Conservation (phyloP, 2,113 vertebrate species). For the Sterna hirundo region DNA sequence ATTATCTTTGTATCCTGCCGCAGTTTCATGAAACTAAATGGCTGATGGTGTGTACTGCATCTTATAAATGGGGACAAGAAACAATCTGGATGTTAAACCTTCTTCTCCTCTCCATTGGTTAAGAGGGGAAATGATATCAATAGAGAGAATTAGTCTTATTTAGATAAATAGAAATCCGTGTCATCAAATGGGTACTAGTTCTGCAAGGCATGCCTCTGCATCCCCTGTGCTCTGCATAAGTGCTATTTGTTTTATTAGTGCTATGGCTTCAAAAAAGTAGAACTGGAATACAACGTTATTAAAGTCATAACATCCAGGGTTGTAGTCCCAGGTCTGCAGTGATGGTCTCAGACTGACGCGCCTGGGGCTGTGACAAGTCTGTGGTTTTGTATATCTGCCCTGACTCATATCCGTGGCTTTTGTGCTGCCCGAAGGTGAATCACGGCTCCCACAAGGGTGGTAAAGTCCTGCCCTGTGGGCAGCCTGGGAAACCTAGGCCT, state of each 20-base stretch:
- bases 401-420: background rate
- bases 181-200: background rate
- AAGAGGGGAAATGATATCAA: background rate
- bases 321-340: background rate
- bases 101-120: rapidly evolving
- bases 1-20: background rate
- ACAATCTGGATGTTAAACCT: background rate
- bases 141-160: background rate
- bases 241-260: background rate
- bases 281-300: rapidly evolving
- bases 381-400: background rate
- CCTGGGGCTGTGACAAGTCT: background rate
- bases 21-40: background rate
- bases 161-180: background rate
- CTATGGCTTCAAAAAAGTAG: background rate
- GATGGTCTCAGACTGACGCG: background rate
- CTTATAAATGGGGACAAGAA: background rate
- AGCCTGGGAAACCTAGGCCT: background rate
- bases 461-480: background rate
- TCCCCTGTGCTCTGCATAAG: background rate
- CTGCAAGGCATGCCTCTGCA: background rate
- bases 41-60: background rate
- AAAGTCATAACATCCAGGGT: background rate
- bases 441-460: background rate
- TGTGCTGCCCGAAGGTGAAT: background rate